Evolutionary conservation across 2,113 vertebrate genomes (phyloP).

Genomic region (Brachypteracias leptosomus): DNA sequence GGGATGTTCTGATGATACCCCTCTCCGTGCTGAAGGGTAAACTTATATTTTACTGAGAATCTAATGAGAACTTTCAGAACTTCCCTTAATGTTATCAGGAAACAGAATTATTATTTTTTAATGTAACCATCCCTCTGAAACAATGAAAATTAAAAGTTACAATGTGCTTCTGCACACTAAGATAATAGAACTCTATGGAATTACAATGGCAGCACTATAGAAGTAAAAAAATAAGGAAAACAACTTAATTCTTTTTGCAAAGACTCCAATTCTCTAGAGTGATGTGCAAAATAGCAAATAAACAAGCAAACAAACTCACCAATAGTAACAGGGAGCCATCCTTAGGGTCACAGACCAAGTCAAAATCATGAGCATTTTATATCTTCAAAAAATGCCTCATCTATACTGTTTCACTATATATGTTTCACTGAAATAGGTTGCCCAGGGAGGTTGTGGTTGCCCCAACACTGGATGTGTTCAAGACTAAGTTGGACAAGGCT

Average conservation of each 20-base stretch:
- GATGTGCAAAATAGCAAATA: neutral
- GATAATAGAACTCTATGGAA: neutral
- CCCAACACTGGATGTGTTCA: no score
- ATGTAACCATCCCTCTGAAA: neutral
- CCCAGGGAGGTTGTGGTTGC: no score
- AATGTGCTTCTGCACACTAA: neutral
- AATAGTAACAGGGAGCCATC: neutral
- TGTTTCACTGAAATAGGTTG: no score
- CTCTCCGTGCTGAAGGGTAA: neutral
- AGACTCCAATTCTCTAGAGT: neutral
- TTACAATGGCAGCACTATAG: neutral
- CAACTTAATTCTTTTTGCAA: neutral
- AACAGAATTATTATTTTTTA: neutral
- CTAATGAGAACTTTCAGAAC: neutral
- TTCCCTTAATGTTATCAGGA: neutral
- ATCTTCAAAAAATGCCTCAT: neutral
- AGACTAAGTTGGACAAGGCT: no score
- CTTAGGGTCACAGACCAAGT: neutral
- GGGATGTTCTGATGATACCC: neutral
- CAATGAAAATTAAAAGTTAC: neutral
- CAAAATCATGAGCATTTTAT: neutral
- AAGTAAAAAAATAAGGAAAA: neutral
- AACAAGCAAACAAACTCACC: neutral
- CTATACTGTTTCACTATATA: no score
- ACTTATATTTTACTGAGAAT: neutral